Conservation (phyloP, 1,140 invertebrate species). For the Caenorhabditis briggsae region DNA sequence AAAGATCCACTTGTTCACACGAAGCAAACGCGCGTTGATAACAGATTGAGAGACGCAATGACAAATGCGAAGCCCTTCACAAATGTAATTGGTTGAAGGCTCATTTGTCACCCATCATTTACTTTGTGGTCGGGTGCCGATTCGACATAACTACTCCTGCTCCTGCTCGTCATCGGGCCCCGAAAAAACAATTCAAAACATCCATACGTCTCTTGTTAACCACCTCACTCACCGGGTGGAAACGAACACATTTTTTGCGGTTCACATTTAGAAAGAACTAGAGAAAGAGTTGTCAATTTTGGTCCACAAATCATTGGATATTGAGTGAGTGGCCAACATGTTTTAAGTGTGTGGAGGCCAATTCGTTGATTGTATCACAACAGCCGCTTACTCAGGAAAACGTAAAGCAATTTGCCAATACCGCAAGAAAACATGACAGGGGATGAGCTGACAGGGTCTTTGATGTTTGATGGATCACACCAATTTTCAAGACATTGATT, state of each 20-base stretch:
- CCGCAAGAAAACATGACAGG: conserved; percentile 44
- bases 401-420: conserved; percentile 43
- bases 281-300: conserved; percentile 10
- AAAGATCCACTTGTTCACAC: conserved; percentile 33
- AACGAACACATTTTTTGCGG: conserved; percentile 52
- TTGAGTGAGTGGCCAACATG: conserved; percentile 48
- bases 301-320: conserved; percentile 43
- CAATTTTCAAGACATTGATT: neutral
- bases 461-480: conserved; percentile 53
- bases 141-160: conserved; percentile 38
- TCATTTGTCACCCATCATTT: conserved; percentile 56
- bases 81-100: conserved; percentile 53
- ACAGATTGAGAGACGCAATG: conserved; percentile 38
- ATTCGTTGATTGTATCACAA: conserved; percentile 48
- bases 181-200: conserved; percentile 18
- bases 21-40: conserved; percentile 14
- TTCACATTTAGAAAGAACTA: neutral
- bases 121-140: conserved; percentile 53
- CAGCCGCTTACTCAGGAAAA: conserved; percentile 28
- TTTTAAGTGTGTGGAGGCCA: conserved; percentile 37
- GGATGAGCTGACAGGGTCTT: conserved; percentile 10
- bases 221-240: neutral
- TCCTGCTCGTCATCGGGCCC: conserved; percentile 10
- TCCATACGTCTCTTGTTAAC: neutral
- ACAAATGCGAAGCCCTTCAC: conserved; percentile 35